Conservation (phyloP, 2,888 invertebrate genomes). For the Lydus trimaculatus region DNA sequence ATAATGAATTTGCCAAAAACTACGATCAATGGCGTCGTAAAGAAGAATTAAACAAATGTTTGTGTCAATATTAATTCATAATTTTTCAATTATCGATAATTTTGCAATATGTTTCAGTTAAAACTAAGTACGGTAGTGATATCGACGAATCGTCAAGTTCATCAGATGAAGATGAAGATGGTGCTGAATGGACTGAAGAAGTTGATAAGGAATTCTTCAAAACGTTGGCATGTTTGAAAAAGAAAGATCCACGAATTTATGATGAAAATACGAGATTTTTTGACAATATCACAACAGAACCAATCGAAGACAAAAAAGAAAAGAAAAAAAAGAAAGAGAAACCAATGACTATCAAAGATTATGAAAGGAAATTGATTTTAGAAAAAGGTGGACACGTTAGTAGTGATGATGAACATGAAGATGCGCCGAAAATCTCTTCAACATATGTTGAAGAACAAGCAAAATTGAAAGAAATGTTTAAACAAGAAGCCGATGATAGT, state of each 20-base stretch:
- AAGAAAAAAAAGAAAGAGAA: constrained; percentile 62
- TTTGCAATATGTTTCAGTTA: constrained; percentile 65
- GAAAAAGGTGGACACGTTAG: constrained; percentile 70
- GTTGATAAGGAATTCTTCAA: constrained; percentile 88
- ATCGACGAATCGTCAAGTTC: constrained; percentile 59
- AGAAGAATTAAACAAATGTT: constrained; percentile 85
- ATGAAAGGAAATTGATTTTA: constrained; percentile 77
- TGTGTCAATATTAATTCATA: constrained; percentile 53
- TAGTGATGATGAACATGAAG: constrained; percentile 59
- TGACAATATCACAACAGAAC: constrained; percentile 35
- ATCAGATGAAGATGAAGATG: constrained; percentile 72
- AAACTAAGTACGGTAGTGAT: constrained; percentile 76
- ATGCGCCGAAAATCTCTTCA: constrained; percentile 50
- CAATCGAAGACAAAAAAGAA: constrained; percentile 26
- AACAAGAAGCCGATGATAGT: constrained; percentile 56
- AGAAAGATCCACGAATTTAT: constrained; percentile 89
- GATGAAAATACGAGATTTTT: constrained; percentile 79
- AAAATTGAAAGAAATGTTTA: constrained; percentile 70
- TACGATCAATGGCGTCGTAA: constrained; percentile 86
- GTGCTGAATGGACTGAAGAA: constrained; percentile 67
- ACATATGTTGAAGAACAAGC: constrained; percentile 75
- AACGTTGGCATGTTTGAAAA: constrained; percentile 84
- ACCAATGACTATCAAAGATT: constrained; percentile 76
- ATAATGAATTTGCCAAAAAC: constrained; percentile 82
- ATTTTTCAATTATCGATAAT: neutral